Conservation (phyloP, 2,113 vertebrate species). For the Psophia crepitans region DNA sequence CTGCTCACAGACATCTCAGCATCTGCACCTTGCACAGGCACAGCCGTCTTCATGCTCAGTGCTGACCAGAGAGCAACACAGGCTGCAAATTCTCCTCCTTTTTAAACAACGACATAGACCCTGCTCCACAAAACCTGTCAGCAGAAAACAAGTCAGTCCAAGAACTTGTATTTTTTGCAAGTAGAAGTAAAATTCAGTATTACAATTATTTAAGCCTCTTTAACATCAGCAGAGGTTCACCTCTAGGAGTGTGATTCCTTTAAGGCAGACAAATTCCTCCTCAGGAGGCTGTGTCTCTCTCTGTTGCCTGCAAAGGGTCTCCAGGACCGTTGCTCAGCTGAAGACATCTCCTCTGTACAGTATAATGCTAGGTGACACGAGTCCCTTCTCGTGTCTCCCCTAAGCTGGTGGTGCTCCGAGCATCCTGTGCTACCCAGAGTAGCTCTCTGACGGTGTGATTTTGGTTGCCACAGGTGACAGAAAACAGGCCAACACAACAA, state of each 20-base stretch:
- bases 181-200: neutral
- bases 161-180: neutral
- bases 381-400: neutral
- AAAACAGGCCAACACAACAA: neutral
- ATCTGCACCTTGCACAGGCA: neutral
- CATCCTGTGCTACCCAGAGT: rapidly evolving
- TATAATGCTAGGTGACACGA: neutral
- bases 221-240: neutral
- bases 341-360: neutral
- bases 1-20: neutral
- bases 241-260: neutral
- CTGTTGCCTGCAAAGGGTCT: neutral
- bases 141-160: neutral
- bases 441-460: neutral
- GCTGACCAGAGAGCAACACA: neutral
- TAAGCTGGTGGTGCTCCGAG: neutral
- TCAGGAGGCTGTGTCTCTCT: neutral
- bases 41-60: rapidly evolving
- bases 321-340: neutral
- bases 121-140: neutral
- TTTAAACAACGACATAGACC: neutral
- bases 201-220: neutral
- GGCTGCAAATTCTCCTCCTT: neutral
- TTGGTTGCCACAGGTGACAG: neutral
- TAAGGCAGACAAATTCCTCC: neutral